Percentiles rank a stretch among this genome's conserved stretches.
Evolutionary conservation across 2,888 invertebrate species (phyloP).

Genomic region (Mythimna impura): DNA sequence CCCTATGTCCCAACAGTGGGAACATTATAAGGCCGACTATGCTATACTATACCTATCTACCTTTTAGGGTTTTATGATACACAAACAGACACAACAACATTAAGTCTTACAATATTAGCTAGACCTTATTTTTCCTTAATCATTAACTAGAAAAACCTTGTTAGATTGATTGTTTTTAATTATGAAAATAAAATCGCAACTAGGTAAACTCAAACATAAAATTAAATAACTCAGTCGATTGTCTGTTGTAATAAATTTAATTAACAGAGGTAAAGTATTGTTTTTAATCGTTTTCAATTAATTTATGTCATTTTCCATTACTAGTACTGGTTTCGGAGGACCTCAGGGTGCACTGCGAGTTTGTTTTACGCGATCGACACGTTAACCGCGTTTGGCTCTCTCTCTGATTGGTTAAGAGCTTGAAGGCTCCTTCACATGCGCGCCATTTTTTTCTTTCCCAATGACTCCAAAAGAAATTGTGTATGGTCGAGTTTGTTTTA

Average conservation of each 20-base stretch:
- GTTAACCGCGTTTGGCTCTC: too few relatives aligned
- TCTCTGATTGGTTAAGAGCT: too few relatives aligned
- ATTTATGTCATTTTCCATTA: conserved; percentile 20
- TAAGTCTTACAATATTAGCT: background rate
- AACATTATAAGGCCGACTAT: too few relatives aligned
- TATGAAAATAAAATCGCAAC: background rate
- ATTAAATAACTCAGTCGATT: conserved; percentile 8
- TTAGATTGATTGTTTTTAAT: conserved; percentile 12
- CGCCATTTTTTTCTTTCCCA: too few relatives aligned
- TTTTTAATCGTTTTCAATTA: conserved; percentile 9
- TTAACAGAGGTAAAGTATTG: conserved; percentile 21
- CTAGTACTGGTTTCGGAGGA: background rate
- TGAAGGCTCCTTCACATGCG: too few relatives aligned
- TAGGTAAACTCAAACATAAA: background rate
- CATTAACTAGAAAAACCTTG: conserved; percentile 13
- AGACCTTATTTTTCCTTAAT: conserved; percentile 12
- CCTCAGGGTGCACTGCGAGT: background rate
- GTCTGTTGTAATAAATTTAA: conserved; percentile 1
- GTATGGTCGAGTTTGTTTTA: too few relatives aligned
- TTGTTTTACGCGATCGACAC: too few relatives aligned
- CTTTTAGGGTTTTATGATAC: background rate
- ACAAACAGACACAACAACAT: too few relatives aligned
- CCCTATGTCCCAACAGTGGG: too few relatives aligned
- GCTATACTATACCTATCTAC: too few relatives aligned
- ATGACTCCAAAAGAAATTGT: too few relatives aligned